Percentiles rank a stretch among this genome's conserved stretches.
phyloP scores from a whole-genome alignment of 2,113 vertebrate genomes.

The Colistium nudipinnis region DNA sequence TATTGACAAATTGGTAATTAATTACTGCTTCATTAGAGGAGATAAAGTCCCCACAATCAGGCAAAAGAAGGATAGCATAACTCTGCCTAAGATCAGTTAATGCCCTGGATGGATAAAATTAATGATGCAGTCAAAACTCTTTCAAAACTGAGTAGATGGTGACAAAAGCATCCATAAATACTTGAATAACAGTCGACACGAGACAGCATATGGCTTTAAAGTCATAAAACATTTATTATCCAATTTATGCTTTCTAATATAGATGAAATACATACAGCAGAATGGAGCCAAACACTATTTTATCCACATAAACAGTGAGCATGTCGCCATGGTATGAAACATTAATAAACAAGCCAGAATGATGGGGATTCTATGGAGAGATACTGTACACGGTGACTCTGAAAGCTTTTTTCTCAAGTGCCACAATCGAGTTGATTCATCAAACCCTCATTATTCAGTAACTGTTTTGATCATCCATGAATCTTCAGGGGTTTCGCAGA shows the following conservation, averaged over 20 bases:
- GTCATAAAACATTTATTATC: neutral
- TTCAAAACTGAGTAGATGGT: neutral
- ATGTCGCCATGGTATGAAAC: neutral
- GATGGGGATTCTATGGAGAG: neutral
- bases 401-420: too few species aligned
- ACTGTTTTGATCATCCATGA: neutral
- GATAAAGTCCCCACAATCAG: conserved; percentile 18
- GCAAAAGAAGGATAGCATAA: conserved; percentile 16
- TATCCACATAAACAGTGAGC: neutral
- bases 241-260: neutral
- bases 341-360: neutral
- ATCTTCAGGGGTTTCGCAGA: neutral
- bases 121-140: conserved; percentile 28
- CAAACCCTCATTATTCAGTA: too few species aligned
- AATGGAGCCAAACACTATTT: neutral
- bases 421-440: too few species aligned
- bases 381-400: neutral
- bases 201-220: neutral
- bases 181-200: neutral
- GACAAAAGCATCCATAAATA: conserved; percentile 23
- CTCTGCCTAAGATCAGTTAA: conserved; percentile 28
- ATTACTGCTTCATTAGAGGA: conserved; percentile 12
- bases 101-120: conserved; percentile 11
- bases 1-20: conserved; percentile 40
- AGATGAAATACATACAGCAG: neutral